Conservation (phyloP, 92 coral and sea anemone species). For the Porites evermanni region DNA sequence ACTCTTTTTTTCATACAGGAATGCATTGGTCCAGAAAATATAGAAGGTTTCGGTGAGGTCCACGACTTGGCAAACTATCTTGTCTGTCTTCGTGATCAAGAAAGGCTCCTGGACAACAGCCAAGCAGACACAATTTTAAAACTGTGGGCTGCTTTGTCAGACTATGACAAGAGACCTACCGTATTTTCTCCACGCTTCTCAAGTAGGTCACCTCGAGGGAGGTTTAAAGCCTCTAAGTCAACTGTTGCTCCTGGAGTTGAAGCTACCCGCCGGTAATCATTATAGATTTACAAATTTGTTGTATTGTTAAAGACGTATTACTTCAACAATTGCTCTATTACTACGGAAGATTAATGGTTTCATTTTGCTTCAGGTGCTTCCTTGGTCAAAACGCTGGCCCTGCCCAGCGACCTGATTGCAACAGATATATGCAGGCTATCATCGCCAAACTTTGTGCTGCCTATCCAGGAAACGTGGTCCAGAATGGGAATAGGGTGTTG, state of each 20-base stretch:
- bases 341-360: background rate
- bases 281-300: too few relatives aligned
- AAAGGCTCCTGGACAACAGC: constrained; percentile 35
- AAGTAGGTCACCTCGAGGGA: constrained; percentile 15
- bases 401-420: constrained; percentile 75
- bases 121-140: constrained; percentile 50
- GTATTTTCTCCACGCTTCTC: constrained; percentile 22
- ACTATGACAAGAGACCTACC: constrained; percentile 52
- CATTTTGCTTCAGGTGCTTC: constrained; percentile 45
- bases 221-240: constrained; percentile 41
- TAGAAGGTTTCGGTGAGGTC: constrained; percentile 45
- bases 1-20: too few relatives aligned
- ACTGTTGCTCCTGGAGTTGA: constrained; percentile 57
- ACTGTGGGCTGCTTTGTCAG: too few relatives aligned
- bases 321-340: background rate
- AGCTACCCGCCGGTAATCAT: constrained; percentile 42
- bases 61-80: constrained; percentile 56
- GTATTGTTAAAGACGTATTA: background rate
- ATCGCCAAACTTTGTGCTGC: constrained; percentile 6
- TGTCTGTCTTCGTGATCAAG: constrained; percentile 14
- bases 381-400: constrained; percentile 62
- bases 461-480: too few relatives aligned
- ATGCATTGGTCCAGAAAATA: too few relatives aligned
- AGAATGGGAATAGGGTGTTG: too few relatives aligned
- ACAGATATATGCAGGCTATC: constrained; percentile 66